phyloP scores from a whole-genome alignment of 1,140 invertebrate species.

The Lepidurus couesii region DNA sequence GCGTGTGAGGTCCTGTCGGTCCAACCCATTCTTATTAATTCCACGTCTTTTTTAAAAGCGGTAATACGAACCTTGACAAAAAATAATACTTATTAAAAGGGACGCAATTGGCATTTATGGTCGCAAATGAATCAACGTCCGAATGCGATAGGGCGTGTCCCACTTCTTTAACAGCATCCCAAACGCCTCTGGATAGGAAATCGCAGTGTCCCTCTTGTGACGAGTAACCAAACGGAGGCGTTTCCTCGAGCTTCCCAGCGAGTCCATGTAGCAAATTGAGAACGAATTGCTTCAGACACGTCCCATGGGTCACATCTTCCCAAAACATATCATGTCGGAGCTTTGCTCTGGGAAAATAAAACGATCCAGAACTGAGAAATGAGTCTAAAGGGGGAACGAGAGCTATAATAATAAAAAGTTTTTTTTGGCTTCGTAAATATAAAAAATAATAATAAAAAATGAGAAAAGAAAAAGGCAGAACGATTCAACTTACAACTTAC shows the following conservation, averaged over 20 bases:
- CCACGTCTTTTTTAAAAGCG: not conserved
- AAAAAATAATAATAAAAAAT: too few species aligned
- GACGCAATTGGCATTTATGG: conserved; percentile 18
- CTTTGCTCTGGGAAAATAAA: not conserved
- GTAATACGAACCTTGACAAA: not conserved
- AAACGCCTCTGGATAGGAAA: conserved; percentile 1
- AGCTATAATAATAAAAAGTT: not conserved
- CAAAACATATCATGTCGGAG: not conserved
- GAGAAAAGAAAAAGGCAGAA: not conserved
- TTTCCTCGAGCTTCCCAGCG: conserved; percentile 7
- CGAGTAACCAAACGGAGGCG: not conserved
- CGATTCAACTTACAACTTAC: not conserved
- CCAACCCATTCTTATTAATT: not conserved
- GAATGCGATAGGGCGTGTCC: conserved; percentile 1
- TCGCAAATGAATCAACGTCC: conserved; percentile 19
- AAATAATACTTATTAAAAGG: not conserved
- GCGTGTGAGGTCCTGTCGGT: conserved; percentile 7
- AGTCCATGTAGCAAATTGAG: conserved; percentile 15
- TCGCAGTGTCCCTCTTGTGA: not conserved
- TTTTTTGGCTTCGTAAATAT: not conserved
- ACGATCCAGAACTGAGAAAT: not conserved
- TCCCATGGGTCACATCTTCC: conserved; percentile 17
- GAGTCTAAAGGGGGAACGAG: not conserved
- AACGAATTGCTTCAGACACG: conserved; percentile 15
- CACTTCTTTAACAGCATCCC: not conserved